Evolutionary conservation across 53 echinoderm and acorn worm species (phyloP).

Genomic region (Paracentrotus lividus): DNA sequence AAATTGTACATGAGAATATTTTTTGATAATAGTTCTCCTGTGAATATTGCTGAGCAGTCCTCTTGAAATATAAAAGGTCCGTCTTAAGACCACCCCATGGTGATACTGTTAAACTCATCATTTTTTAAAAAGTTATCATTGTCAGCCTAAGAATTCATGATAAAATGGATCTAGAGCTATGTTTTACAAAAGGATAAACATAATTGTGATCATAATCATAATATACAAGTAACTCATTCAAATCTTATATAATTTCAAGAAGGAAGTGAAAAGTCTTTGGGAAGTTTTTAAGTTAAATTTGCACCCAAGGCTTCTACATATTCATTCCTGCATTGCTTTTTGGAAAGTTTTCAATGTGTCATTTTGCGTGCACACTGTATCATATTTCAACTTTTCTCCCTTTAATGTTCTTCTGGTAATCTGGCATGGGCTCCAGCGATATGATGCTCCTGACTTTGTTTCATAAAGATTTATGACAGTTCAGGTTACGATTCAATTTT

Average conservation of each 20-base stretch:
- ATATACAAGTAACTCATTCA: neutral
- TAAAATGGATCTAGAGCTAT: neutral
- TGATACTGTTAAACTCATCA: no score
- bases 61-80: no score
- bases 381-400: neutral
- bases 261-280: neutral
- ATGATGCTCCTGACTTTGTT: no score
- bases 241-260: neutral
- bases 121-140: no score
- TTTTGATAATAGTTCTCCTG: neutral
- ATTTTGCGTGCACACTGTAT: conserved; percentile 4
- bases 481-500: no score
- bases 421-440: no score
- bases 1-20: neutral
- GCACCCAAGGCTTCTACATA: neutral
- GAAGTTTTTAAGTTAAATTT: neutral
- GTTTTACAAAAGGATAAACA: neutral
- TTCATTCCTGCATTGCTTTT: neutral
- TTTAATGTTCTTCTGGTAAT: neutral
- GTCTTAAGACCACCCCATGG: no score
- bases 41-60: neutral
- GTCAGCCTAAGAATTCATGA: neutral
- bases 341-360: neutral
- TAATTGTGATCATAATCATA: neutral
- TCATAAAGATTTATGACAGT: no score